phyloP scores from a whole-genome alignment of 1,140 invertebrate genomes.

The Elysia chlorotica region DNA sequence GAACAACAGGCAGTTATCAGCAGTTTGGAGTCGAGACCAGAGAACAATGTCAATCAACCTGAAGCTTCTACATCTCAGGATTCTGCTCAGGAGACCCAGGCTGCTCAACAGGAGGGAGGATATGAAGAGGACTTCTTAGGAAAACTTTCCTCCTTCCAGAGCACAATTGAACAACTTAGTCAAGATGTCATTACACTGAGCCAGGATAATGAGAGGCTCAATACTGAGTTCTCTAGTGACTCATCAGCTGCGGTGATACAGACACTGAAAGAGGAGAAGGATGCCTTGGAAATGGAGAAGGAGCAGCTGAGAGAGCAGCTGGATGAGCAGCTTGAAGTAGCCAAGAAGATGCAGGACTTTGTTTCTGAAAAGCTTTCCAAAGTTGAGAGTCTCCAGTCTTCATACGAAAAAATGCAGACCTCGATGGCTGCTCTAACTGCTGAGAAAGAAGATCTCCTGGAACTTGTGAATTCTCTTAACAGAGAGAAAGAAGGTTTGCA shows the following conservation, averaged over 20 bases:
- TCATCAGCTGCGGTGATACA: slow-evolving; percentile 13
- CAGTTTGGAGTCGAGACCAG: background rate
- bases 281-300: slow-evolving; percentile 19
- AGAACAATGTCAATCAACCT: too few relatives aligned
- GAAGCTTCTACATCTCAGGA: too few relatives aligned
- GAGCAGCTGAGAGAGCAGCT: slow-evolving; percentile 17
- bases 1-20: slow-evolving; percentile 5
- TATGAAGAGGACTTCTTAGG: slow-evolving; percentile 5
- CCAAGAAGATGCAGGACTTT: slow-evolving; percentile 21
- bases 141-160: slow-evolving; percentile 3
- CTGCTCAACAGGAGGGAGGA: too few relatives aligned
- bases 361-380: slow-evolving; percentile 9
- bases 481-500: slow-evolving; percentile 32
- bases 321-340: slow-evolving; percentile 7
- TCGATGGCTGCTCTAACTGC: slow-evolving; percentile 4
- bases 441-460: slow-evolving; percentile 28
- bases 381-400: slow-evolving; percentile 12
- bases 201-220: background rate
- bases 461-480: slow-evolving; percentile 15
- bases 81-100: too few relatives aligned
- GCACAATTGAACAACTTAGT: slow-evolving; percentile 9
- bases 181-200: slow-evolving; percentile 14
- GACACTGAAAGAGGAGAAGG: slow-evolving; percentile 22
- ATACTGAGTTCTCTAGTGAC: background rate
- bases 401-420: slow-evolving; percentile 16